Evolutionary conservation across 1,140 invertebrate species (phyloP).

Genomic region (Nasonia longicornis): DNA sequence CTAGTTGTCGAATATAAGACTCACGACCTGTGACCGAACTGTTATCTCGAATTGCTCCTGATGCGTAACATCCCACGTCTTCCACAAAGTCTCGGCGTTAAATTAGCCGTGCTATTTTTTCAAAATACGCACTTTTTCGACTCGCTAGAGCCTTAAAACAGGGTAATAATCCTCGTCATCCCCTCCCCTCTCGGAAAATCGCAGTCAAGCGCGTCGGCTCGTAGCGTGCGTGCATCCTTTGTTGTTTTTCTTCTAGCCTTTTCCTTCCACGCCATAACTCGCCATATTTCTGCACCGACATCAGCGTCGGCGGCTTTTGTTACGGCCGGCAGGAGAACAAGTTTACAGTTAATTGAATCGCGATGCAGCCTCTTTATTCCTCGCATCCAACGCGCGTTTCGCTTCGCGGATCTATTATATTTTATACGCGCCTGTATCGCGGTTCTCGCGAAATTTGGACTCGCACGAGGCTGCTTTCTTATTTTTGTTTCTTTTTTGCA

Average conservation of each 20-base stretch:
- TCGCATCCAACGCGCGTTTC: not conserved
- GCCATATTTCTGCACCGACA: slow-evolving; percentile 16
- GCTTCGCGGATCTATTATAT: not conserved
- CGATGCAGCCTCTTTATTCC: slow-evolving; percentile 39
- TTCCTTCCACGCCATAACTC: not conserved
- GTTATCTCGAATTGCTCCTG: not conserved
- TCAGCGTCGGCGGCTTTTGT: slow-evolving; percentile 1
- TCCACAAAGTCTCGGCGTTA: slow-evolving; percentile 1
- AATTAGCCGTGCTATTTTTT: slow-evolving; percentile 10
- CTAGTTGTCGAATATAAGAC: too few species aligned
- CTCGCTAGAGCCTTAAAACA: slow-evolving; percentile 14
- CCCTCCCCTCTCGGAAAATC: slow-evolving; percentile 15
- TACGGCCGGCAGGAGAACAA: slow-evolving; percentile 20
- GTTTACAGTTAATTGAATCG: slow-evolving; percentile 47
- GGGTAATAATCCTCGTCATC: not conserved
- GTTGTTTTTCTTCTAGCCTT: not conserved
- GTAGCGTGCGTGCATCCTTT: not conserved
- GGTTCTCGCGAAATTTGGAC: slow-evolving; percentile 19
- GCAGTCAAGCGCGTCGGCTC: not conserved
- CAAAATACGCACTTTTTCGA: slow-evolving; percentile 19
- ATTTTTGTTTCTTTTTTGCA: not conserved
- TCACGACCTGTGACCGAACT: not conserved
- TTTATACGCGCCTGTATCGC: too few species aligned
- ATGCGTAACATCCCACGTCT: not conserved
- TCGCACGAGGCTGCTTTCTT: not conserved